These are phyloP conservation scores for Chrysochloris asiatica DNA, from an alignment of 2,113 vertebrate species.

Conservation along the genomic window DNA sequence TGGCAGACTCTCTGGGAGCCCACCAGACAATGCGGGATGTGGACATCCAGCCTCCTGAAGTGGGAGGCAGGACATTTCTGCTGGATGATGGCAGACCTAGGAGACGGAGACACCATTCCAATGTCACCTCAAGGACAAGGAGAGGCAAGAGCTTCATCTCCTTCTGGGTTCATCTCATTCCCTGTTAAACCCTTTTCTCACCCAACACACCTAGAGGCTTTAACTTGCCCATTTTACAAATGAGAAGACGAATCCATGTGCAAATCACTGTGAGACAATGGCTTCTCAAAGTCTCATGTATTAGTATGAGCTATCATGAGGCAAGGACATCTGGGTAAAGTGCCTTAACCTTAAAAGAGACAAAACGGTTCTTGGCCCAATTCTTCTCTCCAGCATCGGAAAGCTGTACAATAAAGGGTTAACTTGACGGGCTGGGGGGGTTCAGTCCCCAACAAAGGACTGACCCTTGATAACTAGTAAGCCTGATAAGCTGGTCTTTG, in stretches of 20 bases:
- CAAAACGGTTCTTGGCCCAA: background rate
- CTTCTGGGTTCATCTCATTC: background rate
- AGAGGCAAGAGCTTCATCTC: background rate
- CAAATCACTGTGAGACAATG: background rate
- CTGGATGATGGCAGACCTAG: background rate
- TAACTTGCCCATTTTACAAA: background rate
- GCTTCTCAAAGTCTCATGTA: background rate
- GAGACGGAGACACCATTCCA: background rate
- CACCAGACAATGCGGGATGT: too few relatives aligned
- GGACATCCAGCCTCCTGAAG: background rate
- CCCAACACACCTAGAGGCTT: background rate
- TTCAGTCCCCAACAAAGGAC: background rate
- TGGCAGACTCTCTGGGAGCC: too few relatives aligned
- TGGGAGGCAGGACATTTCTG: background rate
- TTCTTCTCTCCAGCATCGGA: background rate
- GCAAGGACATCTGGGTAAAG: background rate
- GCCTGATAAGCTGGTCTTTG: too few relatives aligned
- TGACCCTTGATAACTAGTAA: background rate
- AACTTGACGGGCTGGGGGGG: background rate
- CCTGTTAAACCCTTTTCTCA: background rate
- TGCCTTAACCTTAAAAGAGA: background rate
- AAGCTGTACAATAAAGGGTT: background rate
- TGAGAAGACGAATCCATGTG: background rate
- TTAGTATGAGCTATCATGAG: background rate
- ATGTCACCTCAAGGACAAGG: background rate